Base-by-base conservation (phyloP, 2,797 vertebrate species). In the Gadopsis marmoratus region DNA sequence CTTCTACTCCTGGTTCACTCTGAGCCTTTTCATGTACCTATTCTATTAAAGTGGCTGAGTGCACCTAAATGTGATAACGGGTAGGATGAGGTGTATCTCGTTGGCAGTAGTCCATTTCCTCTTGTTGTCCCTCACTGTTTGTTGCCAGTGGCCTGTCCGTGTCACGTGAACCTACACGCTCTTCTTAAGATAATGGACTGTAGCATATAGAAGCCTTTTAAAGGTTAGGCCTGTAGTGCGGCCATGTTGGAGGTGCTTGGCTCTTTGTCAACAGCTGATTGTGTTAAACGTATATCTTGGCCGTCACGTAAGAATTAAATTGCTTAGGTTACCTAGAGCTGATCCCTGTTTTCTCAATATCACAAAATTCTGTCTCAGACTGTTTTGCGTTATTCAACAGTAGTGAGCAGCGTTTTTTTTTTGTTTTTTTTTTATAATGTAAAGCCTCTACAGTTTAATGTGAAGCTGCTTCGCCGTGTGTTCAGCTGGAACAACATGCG, bases 111-210 rank as follows among this genome's bases (percentile, higher is more conserved):
- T 53, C 26, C 26, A 26, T 29, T 23, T 16, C 7, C 47, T 61
- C 19, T 19, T 35, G 21, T 69, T 54, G 26, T 41, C 48, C 66
- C 12, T 53, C 35, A 2, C n/a, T 31, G 51, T 78, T 74, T 37
- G 50, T 56, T 62, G 39, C 23, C 33, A 23, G 39, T 3, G 2
- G n/a, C 12, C 48, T 56, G 55, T 54, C 68, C 2, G 3, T 55
- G 54, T 48, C 7, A 21, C 51, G 33, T 54, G 33, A 56, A 71
- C 23, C 4, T 29, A 50, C 35, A 69, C 50, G 56, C n/a, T n/a
- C 61, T 14, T 9, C 47, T 61, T 37, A 39, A 58, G 37, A 53
- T 21, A 75, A 75, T 71, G 33, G 47, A 31, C 47, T 16, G 31
- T 3, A 56, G 11, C 31, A 2, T 13, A 62, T 10, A 69, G 53